phyloP scores from a whole-genome alignment of 2,888 invertebrate species.

The Eilema depressum region DNA sequence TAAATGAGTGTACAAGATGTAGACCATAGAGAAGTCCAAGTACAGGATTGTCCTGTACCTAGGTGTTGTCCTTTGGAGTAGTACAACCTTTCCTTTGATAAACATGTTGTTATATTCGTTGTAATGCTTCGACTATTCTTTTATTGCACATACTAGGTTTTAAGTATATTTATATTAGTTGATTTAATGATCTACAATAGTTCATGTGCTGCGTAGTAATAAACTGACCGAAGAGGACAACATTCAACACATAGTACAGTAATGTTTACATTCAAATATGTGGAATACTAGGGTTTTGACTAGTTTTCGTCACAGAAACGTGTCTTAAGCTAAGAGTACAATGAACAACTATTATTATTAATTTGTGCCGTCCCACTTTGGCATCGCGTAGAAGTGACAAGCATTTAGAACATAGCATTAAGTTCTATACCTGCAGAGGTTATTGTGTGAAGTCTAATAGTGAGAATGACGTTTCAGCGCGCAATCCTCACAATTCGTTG shows the following conservation, averaged over 20 bases:
- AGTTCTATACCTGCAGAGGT: not conserved
- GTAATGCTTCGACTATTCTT: too few species aligned
- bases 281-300: constrained; percentile 65
- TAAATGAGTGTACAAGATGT: too few species aligned
- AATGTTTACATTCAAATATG: constrained; percentile 38
- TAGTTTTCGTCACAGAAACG: constrained; percentile 78
- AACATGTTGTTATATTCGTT: too few species aligned
- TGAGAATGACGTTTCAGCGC: not conserved
- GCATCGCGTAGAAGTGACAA: constrained; percentile 20
- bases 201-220: constrained; percentile 16
- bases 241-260: constrained; percentile 24
- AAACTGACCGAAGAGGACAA: constrained; percentile 50
- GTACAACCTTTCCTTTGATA: too few species aligned
- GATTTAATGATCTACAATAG: not conserved
- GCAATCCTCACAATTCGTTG: not conserved
- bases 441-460: not conserved
- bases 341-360: constrained; percentile 61
- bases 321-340: constrained; percentile 73
- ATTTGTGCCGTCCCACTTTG: constrained; percentile 72
- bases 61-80: too few species aligned
- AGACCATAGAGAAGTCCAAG: too few species aligned
- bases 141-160: too few species aligned
- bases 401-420: constrained; percentile 17
- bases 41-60: too few species aligned
- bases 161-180: not conserved